A percentile compares a stretch with the other conserved stretches of the same genome.
Evolutionary conservation across 2,888 invertebrate species (phyloP).

Genomic region (Leucania comma): DNA sequence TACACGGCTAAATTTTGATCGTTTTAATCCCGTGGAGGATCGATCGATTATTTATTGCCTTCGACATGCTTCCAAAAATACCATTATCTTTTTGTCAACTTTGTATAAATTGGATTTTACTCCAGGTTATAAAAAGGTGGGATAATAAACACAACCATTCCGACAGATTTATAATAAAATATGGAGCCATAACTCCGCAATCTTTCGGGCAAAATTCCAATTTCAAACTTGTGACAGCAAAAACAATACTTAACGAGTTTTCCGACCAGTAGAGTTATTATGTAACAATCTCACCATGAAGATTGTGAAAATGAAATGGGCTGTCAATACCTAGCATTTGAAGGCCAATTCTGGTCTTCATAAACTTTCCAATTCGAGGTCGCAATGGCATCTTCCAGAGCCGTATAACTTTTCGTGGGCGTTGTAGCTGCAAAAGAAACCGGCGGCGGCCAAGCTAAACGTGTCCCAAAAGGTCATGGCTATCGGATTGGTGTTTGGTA

Average conservation of each 20-base stretch:
- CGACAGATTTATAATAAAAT: constrained; percentile 34
- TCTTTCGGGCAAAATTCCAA: constrained; percentile 36
- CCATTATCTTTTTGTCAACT: background rate
- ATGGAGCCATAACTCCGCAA: constrained; percentile 10
- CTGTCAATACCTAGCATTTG: background rate
- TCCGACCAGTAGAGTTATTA: background rate
- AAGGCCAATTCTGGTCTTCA: background rate
- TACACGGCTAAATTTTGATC: too few species aligned
- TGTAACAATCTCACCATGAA: background rate
- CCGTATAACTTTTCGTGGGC: too few species aligned
- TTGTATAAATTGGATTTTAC: constrained; percentile 12
- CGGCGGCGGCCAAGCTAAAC: too few species aligned
- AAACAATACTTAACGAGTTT: constrained; percentile 6
- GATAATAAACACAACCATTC: constrained; percentile 35
- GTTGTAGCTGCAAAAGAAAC: too few species aligned
- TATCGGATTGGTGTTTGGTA: too few species aligned
- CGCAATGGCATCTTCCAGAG: too few species aligned
- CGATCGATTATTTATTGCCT: too few species aligned
- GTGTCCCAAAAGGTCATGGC: too few species aligned
- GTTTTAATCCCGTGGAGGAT: too few species aligned
- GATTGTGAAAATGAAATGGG: too few species aligned
- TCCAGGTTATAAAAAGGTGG: background rate
- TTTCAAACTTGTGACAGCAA: constrained; percentile 25
- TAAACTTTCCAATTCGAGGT: too few species aligned
- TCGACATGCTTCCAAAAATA: background rate